phyloP scores from a whole-genome alignment of 2,113 vertebrate genomes.

The Emberiza fucata region DNA sequence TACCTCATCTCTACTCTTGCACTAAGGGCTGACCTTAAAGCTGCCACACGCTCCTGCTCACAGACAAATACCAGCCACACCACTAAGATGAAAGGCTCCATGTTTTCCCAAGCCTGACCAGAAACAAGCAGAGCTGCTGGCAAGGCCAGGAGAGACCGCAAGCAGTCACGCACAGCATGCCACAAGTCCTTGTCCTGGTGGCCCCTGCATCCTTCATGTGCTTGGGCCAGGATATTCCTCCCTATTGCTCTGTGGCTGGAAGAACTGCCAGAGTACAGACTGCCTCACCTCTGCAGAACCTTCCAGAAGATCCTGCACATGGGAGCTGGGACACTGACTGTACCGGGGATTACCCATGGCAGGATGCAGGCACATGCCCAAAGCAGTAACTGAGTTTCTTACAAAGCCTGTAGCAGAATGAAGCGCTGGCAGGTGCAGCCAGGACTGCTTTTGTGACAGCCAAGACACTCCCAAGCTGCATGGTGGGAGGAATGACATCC shows the following conservation, averaged over 20 bases:
- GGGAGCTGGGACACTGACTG: not conserved
- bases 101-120: not conserved
- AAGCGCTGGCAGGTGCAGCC: not conserved
- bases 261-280: not conserved
- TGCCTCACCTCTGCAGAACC: not conserved
- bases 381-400: not conserved
- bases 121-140: not conserved
- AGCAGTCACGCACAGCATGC: not conserved
- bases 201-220: not conserved
- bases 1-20: not conserved
- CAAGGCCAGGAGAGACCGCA: not conserved
- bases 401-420: not conserved
- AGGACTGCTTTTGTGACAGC: not conserved
- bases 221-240: not conserved
- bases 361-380: not conserved
- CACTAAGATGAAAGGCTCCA: not conserved
- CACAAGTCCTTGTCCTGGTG: not conserved
- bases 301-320: not conserved
- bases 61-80: not conserved
- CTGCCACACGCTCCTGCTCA: fast-evolving
- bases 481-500: not conserved
- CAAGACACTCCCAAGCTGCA: fast-evolving
- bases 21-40: not conserved
- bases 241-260: not conserved
- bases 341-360: not conserved